Conservation (phyloP, 2,888 invertebrate genomes). For the Drosophila recens region DNA sequence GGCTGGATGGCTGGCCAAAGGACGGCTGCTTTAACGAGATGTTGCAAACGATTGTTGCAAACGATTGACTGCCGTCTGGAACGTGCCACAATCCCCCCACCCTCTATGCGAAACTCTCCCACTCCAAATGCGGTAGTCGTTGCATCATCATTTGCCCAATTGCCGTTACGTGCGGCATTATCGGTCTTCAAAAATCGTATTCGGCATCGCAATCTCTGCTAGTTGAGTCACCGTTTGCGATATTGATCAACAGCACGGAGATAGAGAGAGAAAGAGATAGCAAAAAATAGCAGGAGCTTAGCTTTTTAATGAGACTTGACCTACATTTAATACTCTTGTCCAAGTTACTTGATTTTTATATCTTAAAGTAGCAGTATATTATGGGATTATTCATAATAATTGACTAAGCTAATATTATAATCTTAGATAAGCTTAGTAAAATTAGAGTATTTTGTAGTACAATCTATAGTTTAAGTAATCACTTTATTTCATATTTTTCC, state of each 20-base stretch:
- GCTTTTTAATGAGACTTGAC: constrained; percentile 49
- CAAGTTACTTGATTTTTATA: not conserved
- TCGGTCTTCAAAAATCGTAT: constrained; percentile 43
- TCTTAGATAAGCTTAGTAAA: too few relatives aligned
- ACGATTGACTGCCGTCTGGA: constrained; percentile 63
- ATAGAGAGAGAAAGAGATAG: not conserved
- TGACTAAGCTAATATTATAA: too few relatives aligned
- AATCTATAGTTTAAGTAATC: too few relatives aligned
- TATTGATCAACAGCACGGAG: constrained; percentile 59
- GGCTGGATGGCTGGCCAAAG: constrained; percentile 29
- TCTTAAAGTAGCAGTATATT: too few relatives aligned
- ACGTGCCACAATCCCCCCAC: constrained; percentile 38
- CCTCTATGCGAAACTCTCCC: too few relatives aligned
- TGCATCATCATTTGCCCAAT: constrained; percentile 76
- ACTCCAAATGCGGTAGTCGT: constrained; percentile 38
- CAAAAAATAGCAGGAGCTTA: constrained; percentile 18
- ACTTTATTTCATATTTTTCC: too few relatives aligned
- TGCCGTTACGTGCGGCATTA: constrained; percentile 77
- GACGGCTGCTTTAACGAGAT: constrained; percentile 32
- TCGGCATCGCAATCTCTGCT: constrained; percentile 62
- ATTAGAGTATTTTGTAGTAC: too few relatives aligned
- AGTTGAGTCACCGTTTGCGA: constrained; percentile 32
- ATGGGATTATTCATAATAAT: too few relatives aligned
- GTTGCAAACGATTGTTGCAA: constrained; percentile 69
- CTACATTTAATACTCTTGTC: constrained; percentile 6